These are phyloP conservation scores for Diadromus collaris DNA, from an alignment of 2,888 invertebrate genomes.

Conservation along the genomic window DNA sequence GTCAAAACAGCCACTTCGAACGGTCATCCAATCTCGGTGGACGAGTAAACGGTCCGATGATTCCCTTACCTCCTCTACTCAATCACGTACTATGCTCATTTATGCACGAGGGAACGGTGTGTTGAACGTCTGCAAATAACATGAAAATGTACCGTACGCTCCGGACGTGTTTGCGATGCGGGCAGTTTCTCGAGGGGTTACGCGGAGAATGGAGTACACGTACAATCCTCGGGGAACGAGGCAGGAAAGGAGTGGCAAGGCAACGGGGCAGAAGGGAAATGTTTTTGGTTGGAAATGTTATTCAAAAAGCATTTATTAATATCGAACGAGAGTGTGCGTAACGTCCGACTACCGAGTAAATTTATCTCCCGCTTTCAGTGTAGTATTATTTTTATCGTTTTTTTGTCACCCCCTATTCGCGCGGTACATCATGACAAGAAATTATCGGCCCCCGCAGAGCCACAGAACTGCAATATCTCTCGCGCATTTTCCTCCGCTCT, in stretches of 20 bases:
- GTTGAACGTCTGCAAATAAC: slow-evolving; percentile 8
- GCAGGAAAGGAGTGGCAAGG: neutral
- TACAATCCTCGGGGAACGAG: neutral
- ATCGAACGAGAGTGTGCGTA: neutral
- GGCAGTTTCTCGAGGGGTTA: neutral
- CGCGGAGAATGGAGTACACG: neutral
- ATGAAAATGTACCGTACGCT: neutral
- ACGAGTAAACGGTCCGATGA: neutral
- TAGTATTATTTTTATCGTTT: neutral
- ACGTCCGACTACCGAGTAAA: neutral
- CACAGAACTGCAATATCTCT: neutral
- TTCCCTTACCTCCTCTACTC: neutral
- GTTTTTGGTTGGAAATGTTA: slow-evolving; percentile 1
- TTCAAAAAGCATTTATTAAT: slow-evolving; percentile 8
- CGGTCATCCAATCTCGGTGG: neutral
- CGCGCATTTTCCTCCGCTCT: neutral
- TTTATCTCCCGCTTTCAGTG: neutral
- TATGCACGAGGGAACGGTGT: slow-evolving; percentile 7
- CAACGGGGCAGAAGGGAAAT: neutral
- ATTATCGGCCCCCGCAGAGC: neutral
- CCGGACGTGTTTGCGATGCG: neutral
- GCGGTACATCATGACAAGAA: neutral
- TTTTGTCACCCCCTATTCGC: neutral
- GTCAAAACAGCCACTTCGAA: neutral
- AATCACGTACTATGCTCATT: neutral